A percentile compares a stretch with the other conserved stretches of the same genome.
Conservation (phyloP, 2,113 vertebrate species). For the Gila orcuttii region DNA sequence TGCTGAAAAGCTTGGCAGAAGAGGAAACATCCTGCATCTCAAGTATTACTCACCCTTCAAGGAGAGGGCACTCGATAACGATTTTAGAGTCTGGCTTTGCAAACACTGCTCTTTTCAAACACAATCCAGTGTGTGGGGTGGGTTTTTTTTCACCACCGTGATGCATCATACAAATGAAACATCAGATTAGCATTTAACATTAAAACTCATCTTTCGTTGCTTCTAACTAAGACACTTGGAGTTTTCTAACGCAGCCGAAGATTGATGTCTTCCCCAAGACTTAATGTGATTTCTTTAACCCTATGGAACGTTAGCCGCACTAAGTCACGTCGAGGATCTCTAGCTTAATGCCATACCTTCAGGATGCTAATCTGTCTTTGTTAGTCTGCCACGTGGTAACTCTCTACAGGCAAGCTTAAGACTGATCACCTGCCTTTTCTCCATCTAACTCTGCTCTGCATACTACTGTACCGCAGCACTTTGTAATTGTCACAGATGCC, state of each 20-base stretch:
- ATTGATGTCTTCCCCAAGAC: background rate
- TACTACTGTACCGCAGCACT: conserved; percentile 62
- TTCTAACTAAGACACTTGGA: background rate
- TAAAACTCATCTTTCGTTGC: background rate
- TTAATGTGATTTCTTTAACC: conserved; percentile 50
- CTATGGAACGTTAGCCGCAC: conserved; percentile 59
- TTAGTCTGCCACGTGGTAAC: conserved; percentile 63
- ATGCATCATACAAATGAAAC: background rate
- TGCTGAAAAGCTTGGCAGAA: conserved; percentile 68
- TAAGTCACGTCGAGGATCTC: conserved; percentile 61
- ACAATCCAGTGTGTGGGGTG: background rate
- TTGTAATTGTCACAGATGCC: conserved; percentile 68
- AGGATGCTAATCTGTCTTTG: conserved; percentile 75
- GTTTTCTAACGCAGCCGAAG: background rate
- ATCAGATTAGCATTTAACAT: background rate
- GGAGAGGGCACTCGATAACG: conserved; percentile 16
- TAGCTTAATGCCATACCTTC: conserved; percentile 63
- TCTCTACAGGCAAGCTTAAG: conserved; percentile 64
- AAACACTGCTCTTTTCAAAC: conserved; percentile 19
- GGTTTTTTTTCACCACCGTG: background rate
- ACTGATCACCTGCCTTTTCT: conserved; percentile 70
- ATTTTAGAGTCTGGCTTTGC: conserved; percentile 28
- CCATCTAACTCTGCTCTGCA: conserved; percentile 64
- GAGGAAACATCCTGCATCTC: conserved; percentile 70
- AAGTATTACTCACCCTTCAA: conserved; percentile 68